These are phyloP conservation scores for Gnatocerus cornutus DNA, from an alignment of 2,888 invertebrate genomes.

Conservation along the genomic window DNA sequence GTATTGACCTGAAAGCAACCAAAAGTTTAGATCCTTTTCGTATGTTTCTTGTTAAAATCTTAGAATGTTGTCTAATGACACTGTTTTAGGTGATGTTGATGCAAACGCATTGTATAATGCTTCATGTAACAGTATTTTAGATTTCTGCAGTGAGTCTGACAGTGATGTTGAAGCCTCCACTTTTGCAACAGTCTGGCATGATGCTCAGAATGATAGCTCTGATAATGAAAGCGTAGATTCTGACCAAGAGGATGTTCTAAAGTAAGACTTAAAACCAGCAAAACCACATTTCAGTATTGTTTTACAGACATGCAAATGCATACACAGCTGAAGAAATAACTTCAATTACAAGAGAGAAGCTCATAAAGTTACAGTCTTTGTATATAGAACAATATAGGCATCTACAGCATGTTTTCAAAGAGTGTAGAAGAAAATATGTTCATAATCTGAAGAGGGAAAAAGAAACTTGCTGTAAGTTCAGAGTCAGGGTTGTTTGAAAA, in stretches of 20 bases:
- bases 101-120: constrained; percentile 72
- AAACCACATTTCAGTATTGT: not conserved
- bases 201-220: constrained; percentile 79
- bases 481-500: not conserved
- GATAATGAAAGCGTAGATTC: constrained; percentile 87
- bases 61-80: not conserved
- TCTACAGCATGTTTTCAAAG: constrained; percentile 81
- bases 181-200: constrained; percentile 77
- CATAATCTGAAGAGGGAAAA: constrained; percentile 83
- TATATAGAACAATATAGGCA: constrained; percentile 89
- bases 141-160: constrained; percentile 84
- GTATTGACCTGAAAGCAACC: constrained; percentile 70
- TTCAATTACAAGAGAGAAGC: constrained; percentile 81
- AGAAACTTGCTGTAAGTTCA: constrained; percentile 75
- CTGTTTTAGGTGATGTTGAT: constrained; percentile 73
- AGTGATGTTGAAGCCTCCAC: constrained; percentile 81
- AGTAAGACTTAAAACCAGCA: constrained; percentile 72
- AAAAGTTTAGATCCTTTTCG: constrained; percentile 76
- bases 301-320: constrained; percentile 86
- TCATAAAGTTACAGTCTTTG: constrained; percentile 84
- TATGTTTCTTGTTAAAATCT: constrained; percentile 64
- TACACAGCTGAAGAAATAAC: constrained; percentile 93
- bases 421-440: constrained; percentile 83
- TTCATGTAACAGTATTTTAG: constrained; percentile 76
- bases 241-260: constrained; percentile 83